Evolutionary conservation across 2,888 invertebrate species (phyloP), one percentile per base, ranked within the genome.

Genomic region (Operophtera brumata): DNA sequence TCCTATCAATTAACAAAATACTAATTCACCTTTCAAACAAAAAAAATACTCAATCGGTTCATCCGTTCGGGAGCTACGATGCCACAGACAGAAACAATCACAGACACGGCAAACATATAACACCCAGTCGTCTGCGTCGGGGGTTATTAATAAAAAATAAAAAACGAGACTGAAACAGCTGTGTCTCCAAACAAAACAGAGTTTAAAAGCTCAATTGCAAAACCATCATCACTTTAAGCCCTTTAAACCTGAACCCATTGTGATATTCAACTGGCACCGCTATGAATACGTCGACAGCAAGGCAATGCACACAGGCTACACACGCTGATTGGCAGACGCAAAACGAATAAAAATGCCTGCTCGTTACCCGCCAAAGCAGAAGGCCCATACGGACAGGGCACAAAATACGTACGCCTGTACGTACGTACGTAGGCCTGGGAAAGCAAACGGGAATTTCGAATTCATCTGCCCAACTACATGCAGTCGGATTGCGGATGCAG

Each of bases 271-370:
- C 12, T 30, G 30, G 35, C 45, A 12, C 28, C 20, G 43, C 43
- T 46, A 40, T 43, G 32, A 39, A 46, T 42, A 39, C 48, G 37
- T 30, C 34, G 47, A 50, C 51, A 50, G 43, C 43, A 39, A 43
- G 14, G 32, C 35, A 44, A 36, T 47, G 46, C 48, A 47, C 35
- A 55, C 41, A 51, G 49, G 41, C 45, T 25, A 46, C 47, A 52
- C 40, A 46, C 11, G 39, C 57, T 57, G 64, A 61, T 59, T 59
- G 61, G 49, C 54, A 49, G 59, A 53, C 61, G 46, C 46, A 56
- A 59, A 59, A 64, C 54, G 56, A 54, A 44, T 51, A 47, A 58
- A 55, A 61, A 53, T 26, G 30, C 34, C 5, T 11, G 32, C 50
- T 57, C 64, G 64, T 64, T 62, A 58, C 53, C 46, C 37, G 49